Base-by-base conservation (phyloP, 2,888 invertebrate genomes). In the Nemotelus pantherinus region DNA sequence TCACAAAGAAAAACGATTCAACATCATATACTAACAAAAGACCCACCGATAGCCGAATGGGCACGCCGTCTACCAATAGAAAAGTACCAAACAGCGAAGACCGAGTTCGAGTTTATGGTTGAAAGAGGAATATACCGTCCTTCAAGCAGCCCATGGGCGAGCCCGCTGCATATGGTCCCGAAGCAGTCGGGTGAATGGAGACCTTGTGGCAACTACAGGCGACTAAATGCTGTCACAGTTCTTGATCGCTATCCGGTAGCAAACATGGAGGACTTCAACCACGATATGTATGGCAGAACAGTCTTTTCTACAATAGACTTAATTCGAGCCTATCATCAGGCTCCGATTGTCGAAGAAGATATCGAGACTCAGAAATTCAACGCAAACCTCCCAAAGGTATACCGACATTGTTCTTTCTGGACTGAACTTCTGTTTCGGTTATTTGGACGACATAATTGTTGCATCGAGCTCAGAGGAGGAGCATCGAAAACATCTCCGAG, bases 61-160 rank as follows among this genome's bases (percentile, higher is more conserved):
- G 7, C 25, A 48, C 2, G 57, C 41, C 71, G n/a, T 3, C 25
- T 57, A 47, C 3, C 67, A 25, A n/a, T 2, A 2, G 50, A 67
- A 5, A 67, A 45, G 2, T 67, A 44, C 60, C 25, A 7, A 0
- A 58, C 50, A 3, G 64, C 63, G 39, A 67, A 25, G 1, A 25
- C 25, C 25, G 25, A 25, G 25, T 25, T 25, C 1, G 25, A 25
- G 25, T 1, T 1, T 25, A 25, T 25, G 25, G 25, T 25, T 25
- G 25, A 25, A 41, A 78, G 82, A 44, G 87, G 86, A 0, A 85
- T 87, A 4, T 85, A 85, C 53, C 81, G 85, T 3, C 87, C 85
- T 0, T 86, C 86, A 0, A 83, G 82, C 5, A 85, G 85, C 53
- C 80, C 81, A 55, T 88, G 86, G 86, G 82, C 87, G 0, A 85